Evolutionary conservation across 2,797 vertebrate genomes (phyloP).

Genomic region (Poeciliopsis gracilis): DNA sequence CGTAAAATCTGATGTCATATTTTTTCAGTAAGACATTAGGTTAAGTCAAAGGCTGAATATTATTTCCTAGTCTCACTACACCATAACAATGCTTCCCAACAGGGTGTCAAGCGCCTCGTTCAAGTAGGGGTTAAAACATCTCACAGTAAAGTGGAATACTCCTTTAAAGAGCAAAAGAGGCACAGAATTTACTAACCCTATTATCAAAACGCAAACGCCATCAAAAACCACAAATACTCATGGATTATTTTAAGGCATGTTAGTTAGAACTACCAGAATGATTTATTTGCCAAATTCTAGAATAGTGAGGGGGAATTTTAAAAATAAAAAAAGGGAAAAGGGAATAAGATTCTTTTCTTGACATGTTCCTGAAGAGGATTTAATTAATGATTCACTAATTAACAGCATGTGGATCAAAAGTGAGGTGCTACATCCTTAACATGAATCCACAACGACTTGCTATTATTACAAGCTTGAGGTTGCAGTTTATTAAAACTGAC

Average conservation of each 20-base stretch:
- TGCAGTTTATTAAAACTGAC: constrained; percentile 16
- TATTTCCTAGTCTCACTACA: background rate
- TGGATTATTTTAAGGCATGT: no score
- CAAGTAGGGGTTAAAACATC: background rate
- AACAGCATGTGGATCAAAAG: constrained; percentile 15
- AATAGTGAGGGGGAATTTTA: no score
- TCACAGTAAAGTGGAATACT: background rate
- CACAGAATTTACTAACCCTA: background rate
- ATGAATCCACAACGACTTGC: background rate
- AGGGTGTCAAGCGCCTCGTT: background rate
- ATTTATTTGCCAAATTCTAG: no score
- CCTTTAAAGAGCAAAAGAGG: background rate
- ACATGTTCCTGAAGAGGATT: constrained; percentile 2
- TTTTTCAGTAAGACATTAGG: background rate
- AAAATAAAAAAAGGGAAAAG: background rate
- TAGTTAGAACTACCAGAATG: no score
- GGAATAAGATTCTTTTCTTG: background rate
- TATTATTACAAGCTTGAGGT: background rate
- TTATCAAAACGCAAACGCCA: no score
- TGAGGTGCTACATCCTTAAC: background rate
- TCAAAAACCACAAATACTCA: no score
- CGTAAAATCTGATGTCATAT: background rate
- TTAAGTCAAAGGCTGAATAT: background rate
- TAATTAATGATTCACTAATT: constrained; percentile 28
- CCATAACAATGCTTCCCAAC: background rate